Percentiles rank a stretch among this genome's conserved stretches.
phyloP scores from a whole-genome alignment of 2,888 invertebrate genomes.

The Neoitamus cyanurus region DNA sequence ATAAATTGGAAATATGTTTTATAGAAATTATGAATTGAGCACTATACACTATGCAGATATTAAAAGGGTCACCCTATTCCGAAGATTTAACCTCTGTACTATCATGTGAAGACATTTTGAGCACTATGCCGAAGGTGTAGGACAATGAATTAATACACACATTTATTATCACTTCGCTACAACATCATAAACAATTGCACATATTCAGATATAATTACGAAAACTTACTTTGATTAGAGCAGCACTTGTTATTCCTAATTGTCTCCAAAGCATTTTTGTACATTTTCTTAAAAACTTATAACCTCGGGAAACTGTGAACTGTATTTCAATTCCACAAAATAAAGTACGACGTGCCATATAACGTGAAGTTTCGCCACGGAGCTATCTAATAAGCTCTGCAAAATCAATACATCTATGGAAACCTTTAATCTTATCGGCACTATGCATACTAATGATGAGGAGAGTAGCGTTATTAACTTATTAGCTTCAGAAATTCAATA shows the following conservation, averaged over 20 bases:
- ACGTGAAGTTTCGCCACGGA: not conserved
- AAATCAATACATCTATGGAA: not conserved
- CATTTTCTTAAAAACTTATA: not conserved
- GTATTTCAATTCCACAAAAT: not conserved
- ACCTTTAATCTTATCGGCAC: not conserved
- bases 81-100: too few relatives aligned
- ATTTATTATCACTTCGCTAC: not conserved
- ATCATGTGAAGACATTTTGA: too few relatives aligned
- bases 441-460: not conserved
- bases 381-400: not conserved
- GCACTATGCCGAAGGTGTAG: too few relatives aligned
- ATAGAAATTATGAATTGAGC: too few relatives aligned
- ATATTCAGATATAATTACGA: not conserved
- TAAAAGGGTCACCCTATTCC: too few relatives aligned
- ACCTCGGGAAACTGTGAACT: not conserved
- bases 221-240: not conserved
- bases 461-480: not conserved
- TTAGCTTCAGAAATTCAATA: not conserved
- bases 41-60: too few relatives aligned
- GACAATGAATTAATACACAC: too few relatives aligned
- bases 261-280: not conserved
- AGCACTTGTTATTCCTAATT: not conserved
- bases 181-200: too few relatives aligned
- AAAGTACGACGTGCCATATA: not conserved
- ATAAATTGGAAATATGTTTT: too few relatives aligned